Percentiles rank a stretch among this genome's conserved stretches.
phyloP scores from a whole-genome alignment of 35 echinoderm and acorn worm genomes.

The Holothuria glaberrima region DNA sequence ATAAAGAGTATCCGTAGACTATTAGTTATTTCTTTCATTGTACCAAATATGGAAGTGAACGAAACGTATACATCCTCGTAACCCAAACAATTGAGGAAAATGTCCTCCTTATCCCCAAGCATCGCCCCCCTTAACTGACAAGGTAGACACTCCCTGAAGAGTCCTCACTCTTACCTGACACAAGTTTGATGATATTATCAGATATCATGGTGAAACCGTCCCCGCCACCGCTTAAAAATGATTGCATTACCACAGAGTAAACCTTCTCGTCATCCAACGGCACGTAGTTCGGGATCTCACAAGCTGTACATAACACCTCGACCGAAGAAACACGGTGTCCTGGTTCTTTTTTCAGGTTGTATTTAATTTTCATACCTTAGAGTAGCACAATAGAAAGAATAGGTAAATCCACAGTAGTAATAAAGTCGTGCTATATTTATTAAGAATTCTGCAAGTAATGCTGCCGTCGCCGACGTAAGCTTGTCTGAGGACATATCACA shows the following conservation, averaged over 20 bases:
- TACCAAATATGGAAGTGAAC: too few species aligned
- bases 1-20: neutral
- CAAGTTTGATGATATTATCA: conserved; percentile 49
- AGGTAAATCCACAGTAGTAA: neutral
- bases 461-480: too few species aligned
- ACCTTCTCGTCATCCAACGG: conserved; percentile 55
- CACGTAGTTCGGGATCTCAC: conserved; percentile 67
- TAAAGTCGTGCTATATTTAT: too few species aligned
- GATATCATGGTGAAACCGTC: conserved; percentile 77
- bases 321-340: conserved; percentile 55
- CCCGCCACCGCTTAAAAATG: conserved; percentile 68
- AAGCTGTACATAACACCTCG: conserved; percentile 68
- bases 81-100: too few species aligned
- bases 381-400: neutral
- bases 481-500: too few species aligned
- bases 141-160: too few species aligned
- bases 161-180: conserved; percentile 42
- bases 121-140: too few species aligned
- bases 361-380: conserved; percentile 67
- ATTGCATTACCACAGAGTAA: conserved; percentile 68
- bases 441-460: too few species aligned
- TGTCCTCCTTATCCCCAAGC: too few species aligned
- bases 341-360: conserved; percentile 15
- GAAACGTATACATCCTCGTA: too few species aligned
- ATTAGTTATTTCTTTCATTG: too few species aligned